Conservation (phyloP, 2,113 vertebrate species). For the Callipepla californica region DNA sequence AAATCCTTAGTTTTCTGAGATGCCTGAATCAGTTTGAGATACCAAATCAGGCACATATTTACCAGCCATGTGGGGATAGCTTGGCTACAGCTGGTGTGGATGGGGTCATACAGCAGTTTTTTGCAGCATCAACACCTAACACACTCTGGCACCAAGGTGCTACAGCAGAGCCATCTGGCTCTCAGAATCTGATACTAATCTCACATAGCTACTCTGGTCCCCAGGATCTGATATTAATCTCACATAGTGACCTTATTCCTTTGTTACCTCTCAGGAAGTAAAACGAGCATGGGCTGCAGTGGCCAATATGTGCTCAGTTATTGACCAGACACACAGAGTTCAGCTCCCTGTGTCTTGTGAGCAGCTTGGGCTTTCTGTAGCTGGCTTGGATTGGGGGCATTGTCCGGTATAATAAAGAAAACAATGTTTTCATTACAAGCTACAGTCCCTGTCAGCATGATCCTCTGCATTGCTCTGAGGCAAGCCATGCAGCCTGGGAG, state of each 20-base stretch:
- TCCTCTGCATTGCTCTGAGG: not conserved
- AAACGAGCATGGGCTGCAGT: not conserved
- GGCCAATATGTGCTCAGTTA: not conserved
- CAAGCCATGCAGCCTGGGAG: not conserved
- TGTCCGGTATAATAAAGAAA: not conserved
- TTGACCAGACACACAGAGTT: not conserved
- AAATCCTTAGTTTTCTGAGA: not conserved
- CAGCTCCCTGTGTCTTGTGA: not conserved
- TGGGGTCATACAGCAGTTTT: not conserved
- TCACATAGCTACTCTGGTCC: not conserved
- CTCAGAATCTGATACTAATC: not conserved
- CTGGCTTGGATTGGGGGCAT: not conserved
- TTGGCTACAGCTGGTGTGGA: not conserved
- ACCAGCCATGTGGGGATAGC: not conserved
- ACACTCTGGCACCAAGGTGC: not conserved
- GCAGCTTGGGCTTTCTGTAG: not conserved
- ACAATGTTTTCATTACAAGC: not conserved
- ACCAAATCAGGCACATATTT: not conserved
- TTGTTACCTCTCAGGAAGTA: not conserved
- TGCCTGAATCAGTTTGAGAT: not conserved
- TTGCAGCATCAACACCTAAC: not conserved
- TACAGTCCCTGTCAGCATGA: not conserved
- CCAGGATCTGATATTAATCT: not conserved
- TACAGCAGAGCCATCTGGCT: not conserved
- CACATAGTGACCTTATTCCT: not conserved